phyloP scores from a whole-genome alignment of 1,140 invertebrate genomes.

The Macrostomum lignano region DNA sequence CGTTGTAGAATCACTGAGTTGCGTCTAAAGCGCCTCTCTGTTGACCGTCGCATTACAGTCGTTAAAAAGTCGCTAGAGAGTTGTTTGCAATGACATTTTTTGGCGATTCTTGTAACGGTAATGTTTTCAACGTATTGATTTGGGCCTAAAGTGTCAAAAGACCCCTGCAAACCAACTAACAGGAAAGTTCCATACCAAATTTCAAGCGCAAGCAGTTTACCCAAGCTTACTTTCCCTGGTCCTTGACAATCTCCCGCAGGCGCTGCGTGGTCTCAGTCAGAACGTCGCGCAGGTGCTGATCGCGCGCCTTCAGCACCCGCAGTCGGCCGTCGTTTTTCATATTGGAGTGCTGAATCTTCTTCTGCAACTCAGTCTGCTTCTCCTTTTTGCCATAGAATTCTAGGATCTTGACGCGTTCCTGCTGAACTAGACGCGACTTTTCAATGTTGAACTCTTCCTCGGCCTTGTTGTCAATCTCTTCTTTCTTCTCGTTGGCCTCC shows the following conservation, averaged over 20 bases:
- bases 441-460: slow-evolving; percentile 99
- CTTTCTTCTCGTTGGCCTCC: slow-evolving; percentile 95
- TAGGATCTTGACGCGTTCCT: slow-evolving; percentile 92
- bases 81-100: too few species aligned
- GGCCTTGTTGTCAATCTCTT: slow-evolving; percentile 17
- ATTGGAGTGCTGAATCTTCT: slow-evolving; percentile 97
- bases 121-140: too few species aligned
- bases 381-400: slow-evolving; percentile 96
- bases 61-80: too few species aligned
- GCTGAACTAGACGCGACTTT: slow-evolving; percentile 82
- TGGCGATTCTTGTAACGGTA: too few species aligned
- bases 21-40: too few species aligned
- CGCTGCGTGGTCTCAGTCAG: slow-evolving; percentile 62
- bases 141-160: too few species aligned
- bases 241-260: slow-evolving; percentile 46
- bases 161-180: too few species aligned
- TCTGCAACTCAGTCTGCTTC: slow-evolving; percentile 91
- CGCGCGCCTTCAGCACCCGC: slow-evolving; percentile 68
- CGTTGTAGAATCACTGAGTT: too few species aligned
- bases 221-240: too few species aligned
- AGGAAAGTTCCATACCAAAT: too few species aligned
- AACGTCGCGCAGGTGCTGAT: slow-evolving; percentile 65
- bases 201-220: too few species aligned
- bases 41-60: too few species aligned
- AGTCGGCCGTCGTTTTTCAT: slow-evolving; percentile 88